Percentiles rank a stretch among this genome's conserved stretches.
phyloP scores from a whole-genome alignment of 2,888 invertebrate species.

The Dryomyza anilis region DNA sequence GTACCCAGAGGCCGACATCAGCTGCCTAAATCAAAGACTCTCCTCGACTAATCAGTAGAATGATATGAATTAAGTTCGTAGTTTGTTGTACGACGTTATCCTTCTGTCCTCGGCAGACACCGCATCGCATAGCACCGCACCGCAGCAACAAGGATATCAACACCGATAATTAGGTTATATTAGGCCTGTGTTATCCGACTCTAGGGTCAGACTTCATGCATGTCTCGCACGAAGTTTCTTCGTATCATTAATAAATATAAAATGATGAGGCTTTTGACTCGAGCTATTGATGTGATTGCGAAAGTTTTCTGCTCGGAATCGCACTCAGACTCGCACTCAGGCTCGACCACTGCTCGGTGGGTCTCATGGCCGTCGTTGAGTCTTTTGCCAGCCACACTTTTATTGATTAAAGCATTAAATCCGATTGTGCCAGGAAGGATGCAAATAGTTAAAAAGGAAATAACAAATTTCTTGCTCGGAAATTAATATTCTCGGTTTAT shows the following conservation, averaged over 20 bases:
- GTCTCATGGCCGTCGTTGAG: constrained; percentile 1
- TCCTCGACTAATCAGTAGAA: constrained; percentile 14
- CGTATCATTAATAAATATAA: not conserved
- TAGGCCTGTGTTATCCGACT: not conserved
- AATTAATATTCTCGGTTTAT: constrained; percentile 52
- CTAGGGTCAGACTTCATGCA: not conserved
- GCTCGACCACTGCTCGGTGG: not conserved
- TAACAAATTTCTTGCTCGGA: constrained; percentile 53
- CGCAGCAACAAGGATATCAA: constrained; percentile 3
- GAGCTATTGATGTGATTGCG: not conserved
- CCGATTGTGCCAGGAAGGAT: not conserved
- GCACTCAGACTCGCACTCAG: too few species aligned
- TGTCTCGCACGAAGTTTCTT: not conserved
- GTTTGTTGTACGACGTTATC: not conserved
- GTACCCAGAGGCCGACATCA: not conserved
- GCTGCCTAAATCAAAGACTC: not conserved
- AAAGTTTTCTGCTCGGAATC: constrained; percentile 14
- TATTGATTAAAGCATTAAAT: constrained; percentile 28
- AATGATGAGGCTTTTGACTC: not conserved
- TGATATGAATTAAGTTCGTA: constrained; percentile 16
- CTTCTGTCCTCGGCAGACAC: too few species aligned
- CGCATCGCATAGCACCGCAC: too few species aligned
- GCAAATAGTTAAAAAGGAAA: constrained; percentile 38
- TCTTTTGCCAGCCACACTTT: not conserved
- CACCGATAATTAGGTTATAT: not conserved